A percentile compares a stretch with the other conserved stretches of the same genome.
Evolutionary conservation across 2,797 vertebrate genomes (phyloP).

Genomic region (Lindbergichthys nudifrons): DNA sequence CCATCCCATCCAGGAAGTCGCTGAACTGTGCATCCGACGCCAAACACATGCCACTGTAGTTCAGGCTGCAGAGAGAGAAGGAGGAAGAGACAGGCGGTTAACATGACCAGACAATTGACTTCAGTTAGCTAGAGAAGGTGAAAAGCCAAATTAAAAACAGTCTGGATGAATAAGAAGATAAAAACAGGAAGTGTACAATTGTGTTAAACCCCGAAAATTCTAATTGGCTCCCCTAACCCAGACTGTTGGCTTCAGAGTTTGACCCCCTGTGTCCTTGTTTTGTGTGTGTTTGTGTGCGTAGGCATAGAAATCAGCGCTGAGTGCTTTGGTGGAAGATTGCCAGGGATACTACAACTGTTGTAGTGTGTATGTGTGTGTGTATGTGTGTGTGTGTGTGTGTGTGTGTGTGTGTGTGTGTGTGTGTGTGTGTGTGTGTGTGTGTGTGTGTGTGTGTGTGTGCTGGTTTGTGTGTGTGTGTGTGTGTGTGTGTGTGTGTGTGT

Average conservation of each 20-base stretch:
- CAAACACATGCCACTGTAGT: conserved; percentile 97
- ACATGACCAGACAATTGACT: neutral
- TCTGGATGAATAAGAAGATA: neutral
- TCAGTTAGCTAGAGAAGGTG: neutral
- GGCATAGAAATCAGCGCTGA: conserved; percentile 44
- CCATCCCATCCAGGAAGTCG: conserved; percentile 97
- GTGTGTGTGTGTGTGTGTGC: neutral
- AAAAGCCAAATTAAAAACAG: neutral
- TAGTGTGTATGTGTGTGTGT: conserved; percentile 3
- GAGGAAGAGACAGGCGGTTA: conserved; percentile 21
- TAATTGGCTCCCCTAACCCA: conserved; percentile 13
- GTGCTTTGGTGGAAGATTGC: conserved; percentile 63
- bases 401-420: neutral
- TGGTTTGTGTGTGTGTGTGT: conserved; percentile 29
- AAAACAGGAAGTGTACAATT: neutral
- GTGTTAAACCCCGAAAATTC: conserved; percentile 6
- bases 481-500: conserved; percentile 3
- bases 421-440: conserved; percentile 25
- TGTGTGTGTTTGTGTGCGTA: conserved; percentile 21
- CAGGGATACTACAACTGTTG: conserved; percentile 22
- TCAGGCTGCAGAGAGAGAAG: conserved; percentile 86
- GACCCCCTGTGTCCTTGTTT: conserved; percentile 27
- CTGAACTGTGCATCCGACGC: conserved; percentile 98
- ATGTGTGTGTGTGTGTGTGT: conserved; percentile 5
- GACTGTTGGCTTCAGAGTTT: conserved; percentile 10